Evolutionary conservation across 2,797 vertebrate genomes (phyloP).

Genomic region (Coregonus sp.): DNA sequence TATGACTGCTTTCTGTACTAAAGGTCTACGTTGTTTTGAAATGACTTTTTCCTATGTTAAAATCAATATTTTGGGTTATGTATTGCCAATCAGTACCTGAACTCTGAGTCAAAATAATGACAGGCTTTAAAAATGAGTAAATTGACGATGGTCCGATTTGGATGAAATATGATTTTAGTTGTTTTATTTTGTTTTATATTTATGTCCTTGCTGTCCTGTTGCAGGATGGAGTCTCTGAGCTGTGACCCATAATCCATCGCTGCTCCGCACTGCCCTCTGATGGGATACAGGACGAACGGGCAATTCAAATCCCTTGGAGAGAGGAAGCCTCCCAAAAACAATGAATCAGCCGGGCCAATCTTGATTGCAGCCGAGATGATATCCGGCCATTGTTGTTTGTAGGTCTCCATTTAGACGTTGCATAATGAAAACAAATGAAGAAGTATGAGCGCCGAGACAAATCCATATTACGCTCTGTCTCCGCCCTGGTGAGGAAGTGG

Average conservation of each 20-base stretch:
- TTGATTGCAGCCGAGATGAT: constrained; percentile 26
- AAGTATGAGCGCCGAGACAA: constrained; percentile 42
- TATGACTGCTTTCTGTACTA: too few relatives aligned
- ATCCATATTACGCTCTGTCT: constrained; percentile 55
- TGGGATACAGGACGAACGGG: constrained; percentile 6
- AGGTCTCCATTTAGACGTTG: constrained; percentile 33
- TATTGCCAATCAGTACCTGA: too few relatives aligned
- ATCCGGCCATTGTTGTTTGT: constrained; percentile 33
- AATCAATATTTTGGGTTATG: background rate
- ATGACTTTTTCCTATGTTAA: background rate
- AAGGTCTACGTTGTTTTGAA: too few relatives aligned
- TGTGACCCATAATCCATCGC: background rate
- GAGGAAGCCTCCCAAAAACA: constrained; percentile 3
- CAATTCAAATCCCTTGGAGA: background rate
- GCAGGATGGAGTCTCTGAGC: constrained; percentile 8
- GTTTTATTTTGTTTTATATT: background rate
- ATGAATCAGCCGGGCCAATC: constrained; percentile 19
- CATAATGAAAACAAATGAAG: constrained; percentile 64
- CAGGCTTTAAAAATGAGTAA: background rate
- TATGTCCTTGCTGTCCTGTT: background rate
- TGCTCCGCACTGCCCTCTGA: background rate
- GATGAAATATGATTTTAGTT: background rate
- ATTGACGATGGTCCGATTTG: background rate
- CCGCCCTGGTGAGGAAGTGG: constrained; percentile 41
- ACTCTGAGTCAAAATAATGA: background rate